phyloP scores from a whole-genome alignment of 2,888 invertebrate genomes.

The Ferdinandea cuprea region DNA sequence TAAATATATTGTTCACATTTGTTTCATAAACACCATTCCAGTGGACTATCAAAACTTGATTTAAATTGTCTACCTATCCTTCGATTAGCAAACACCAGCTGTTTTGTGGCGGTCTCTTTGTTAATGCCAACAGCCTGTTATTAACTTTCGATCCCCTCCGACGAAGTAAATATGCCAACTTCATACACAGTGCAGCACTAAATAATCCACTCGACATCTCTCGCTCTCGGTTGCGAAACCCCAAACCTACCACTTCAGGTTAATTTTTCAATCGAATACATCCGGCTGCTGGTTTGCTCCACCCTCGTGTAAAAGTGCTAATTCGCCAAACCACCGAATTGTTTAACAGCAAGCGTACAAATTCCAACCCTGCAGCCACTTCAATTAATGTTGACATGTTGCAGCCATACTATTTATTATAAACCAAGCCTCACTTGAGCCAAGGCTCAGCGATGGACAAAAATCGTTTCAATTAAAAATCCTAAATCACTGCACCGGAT shows the following conservation, averaged over 20 bases:
- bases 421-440: constrained; percentile 48
- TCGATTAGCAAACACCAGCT: constrained; percentile 14
- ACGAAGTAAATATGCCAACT: background rate
- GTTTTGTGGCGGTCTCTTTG: constrained; percentile 49
- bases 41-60: no score
- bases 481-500: constrained; percentile 62
- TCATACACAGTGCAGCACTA: constrained; percentile 11
- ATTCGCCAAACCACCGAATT: constrained; percentile 62
- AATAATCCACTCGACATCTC: constrained; percentile 49
- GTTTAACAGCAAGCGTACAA: constrained; percentile 26
- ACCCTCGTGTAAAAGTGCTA: constrained; percentile 57
- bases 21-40: no score
- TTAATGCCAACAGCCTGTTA: background rate
- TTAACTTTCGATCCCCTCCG: background rate
- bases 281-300: constrained; percentile 34
- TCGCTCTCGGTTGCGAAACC: constrained; percentile 19
- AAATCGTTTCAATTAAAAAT: constrained; percentile 69
- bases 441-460: constrained; percentile 21
- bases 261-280: constrained; percentile 59
- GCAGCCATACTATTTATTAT: constrained; percentile 39
- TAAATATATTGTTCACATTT: no score
- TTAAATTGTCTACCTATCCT: no score
- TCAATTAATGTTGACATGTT: constrained; percentile 59
- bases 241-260: constrained; percentile 51
- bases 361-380: constrained; percentile 62